These are phyloP conservation scores for Callaeas wilsoni DNA, from an alignment of 2,113 vertebrate genomes.

Conservation along the genomic window DNA sequence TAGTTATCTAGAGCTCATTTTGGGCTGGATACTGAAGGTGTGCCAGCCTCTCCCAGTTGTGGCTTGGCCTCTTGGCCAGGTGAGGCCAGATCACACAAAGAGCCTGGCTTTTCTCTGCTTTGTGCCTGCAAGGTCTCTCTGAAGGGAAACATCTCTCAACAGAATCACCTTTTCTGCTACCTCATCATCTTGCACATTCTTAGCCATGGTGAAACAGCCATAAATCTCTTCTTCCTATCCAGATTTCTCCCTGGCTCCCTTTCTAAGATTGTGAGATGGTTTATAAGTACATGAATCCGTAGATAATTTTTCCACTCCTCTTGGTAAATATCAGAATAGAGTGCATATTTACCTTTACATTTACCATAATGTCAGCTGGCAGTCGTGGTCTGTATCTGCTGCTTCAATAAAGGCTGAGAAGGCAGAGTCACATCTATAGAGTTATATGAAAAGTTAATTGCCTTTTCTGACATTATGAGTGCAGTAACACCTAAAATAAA, in stretches of 20 bases:
- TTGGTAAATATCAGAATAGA: background rate
- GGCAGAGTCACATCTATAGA: background rate
- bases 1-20: background rate
- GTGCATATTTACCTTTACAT: background rate
- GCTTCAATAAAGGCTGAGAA: background rate
- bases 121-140: background rate
- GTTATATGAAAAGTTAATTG: background rate
- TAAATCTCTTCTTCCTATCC: background rate
- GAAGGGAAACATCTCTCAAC: background rate
- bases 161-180: background rate
- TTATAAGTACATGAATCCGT: background rate
- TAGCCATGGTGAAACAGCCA: background rate
- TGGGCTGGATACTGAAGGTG: background rate
- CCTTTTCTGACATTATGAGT: background rate
- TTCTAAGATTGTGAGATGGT: background rate
- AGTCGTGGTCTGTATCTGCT: background rate
- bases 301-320: background rate
- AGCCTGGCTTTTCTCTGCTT: background rate
- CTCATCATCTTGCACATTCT: background rate
- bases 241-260: background rate
- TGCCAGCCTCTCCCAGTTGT: background rate
- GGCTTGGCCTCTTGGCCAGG: background rate
- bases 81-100: background rate
- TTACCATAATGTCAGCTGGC: background rate
- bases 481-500: background rate